phyloP scores from a whole-genome alignment of 2,113 vertebrate genomes.

The Limanda limanda region DNA sequence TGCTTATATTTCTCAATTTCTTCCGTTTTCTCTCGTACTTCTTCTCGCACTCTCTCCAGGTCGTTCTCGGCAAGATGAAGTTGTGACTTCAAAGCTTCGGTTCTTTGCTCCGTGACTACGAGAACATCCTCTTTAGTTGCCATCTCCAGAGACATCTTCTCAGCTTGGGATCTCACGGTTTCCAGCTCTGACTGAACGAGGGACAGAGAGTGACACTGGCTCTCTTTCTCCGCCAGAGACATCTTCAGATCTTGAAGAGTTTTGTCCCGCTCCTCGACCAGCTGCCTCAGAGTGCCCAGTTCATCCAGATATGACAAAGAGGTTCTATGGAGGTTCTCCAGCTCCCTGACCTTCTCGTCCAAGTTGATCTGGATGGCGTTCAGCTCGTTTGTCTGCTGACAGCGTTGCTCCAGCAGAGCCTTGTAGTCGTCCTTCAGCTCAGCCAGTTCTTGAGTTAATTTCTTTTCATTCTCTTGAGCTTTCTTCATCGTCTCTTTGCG shows the following conservation, averaged over 20 bases:
- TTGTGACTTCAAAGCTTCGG: constrained; percentile 67
- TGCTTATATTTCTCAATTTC: constrained; percentile 54
- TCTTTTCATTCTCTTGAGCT: constrained; percentile 76
- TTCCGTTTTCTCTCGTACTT: constrained; percentile 59
- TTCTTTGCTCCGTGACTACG: constrained; percentile 32
- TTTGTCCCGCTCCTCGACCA: constrained; percentile 63
- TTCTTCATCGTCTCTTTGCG: constrained; percentile 78
- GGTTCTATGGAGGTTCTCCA: constrained; percentile 58
- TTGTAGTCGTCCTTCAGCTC: constrained; percentile 79
- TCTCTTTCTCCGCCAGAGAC: constrained; percentile 68
- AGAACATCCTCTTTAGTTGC: constrained; percentile 65
- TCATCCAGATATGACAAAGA: constrained; percentile 64
- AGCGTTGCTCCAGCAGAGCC: constrained; percentile 70
- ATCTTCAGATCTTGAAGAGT: constrained; percentile 60
- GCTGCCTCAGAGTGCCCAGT: constrained; percentile 54
- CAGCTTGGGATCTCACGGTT: constrained; percentile 41
- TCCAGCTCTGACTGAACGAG: constrained; percentile 68
- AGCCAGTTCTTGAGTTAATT: constrained; percentile 69
- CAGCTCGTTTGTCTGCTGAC: constrained; percentile 74
- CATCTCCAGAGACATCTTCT: constrained; percentile 37
- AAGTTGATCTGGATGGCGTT: constrained; percentile 71
- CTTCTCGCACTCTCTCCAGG: constrained; percentile 60
- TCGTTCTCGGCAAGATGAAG: constrained; percentile 59
- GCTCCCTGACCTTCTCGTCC: constrained; percentile 72
- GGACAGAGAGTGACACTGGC: constrained; percentile 41